Evolutionary conservation across 2,888 invertebrate species (phyloP), one percentile per base, ranked within the genome.

Genomic region (Agrotis puta): DNA sequence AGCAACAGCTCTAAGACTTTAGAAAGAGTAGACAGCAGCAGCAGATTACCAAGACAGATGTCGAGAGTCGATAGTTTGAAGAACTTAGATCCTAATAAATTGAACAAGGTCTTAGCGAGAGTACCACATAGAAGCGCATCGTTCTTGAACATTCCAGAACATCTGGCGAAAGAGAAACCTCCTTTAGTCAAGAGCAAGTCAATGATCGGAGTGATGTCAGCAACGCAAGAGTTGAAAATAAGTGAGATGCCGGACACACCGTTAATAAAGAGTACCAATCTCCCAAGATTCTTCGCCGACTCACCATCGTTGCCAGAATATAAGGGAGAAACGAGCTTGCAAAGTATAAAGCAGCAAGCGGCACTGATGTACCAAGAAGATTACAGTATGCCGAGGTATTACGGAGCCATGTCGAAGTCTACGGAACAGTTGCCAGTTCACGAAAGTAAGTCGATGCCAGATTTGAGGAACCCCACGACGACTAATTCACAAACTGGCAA

Each of bases 361-460:
- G 96, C 96, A 56, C 78, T 94, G 79, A 92, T 94, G 91, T 94
- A 94, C 47, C 93, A 95, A 39, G 95, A 96, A 63, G 97, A 97
- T 78, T 97, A 96, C 67, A 97, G 97, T 24, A 97, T 97, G 97
- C 97, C 97, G 0, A 92, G 97, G 71, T 97, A 97, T 82, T 97
- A 97, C 80, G 96, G 97, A 0, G 92, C 94, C 2, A 89, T 94
- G 1, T 85, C 93, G 0, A 93, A 94, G 57, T 77, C 91, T 0
- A 77, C 87, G 0, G 93, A 94, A 47, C 86, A 87, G 6, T 74
- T 88, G 3, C 88, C 94, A 0, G 93, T 95, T 0, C 94, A 95
- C 47, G 95, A 96, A 65, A 96, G 96, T 64, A 96, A 95, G 62
- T 96, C 96, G 0, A 96, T 96, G 96, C 96, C 96, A 2, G 96